Evolutionary conservation across 92 coral and sea anemone species (phyloP).

Genomic region (Anthopleura xanthogrammica): DNA sequence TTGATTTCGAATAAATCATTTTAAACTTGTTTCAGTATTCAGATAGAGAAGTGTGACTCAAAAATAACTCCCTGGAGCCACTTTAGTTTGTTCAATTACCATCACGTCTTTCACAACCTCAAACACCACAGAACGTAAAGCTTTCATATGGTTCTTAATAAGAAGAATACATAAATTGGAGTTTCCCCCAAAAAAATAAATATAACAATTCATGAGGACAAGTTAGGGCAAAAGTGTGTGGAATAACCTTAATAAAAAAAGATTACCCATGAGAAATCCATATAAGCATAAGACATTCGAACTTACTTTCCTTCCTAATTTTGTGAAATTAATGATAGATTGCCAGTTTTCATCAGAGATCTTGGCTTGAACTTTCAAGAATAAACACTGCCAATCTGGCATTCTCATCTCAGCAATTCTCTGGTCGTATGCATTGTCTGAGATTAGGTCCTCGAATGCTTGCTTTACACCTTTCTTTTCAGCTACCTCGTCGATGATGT

Average conservation of each 20-base stretch:
- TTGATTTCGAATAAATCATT: too few relatives aligned
- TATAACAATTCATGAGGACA: neutral
- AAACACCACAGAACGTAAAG: slow-evolving; percentile 30
- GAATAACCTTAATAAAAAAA: neutral
- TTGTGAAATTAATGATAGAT: slow-evolving; percentile 15
- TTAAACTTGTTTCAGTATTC: too few relatives aligned
- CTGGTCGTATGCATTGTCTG: slow-evolving; percentile 21
- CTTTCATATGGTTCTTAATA: slow-evolving; percentile 41
- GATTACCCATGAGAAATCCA: neutral
- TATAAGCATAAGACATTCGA: neutral
- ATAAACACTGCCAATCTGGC: slow-evolving; percentile 50
- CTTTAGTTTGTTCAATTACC: neutral
- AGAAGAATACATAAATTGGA: slow-evolving; percentile 16
- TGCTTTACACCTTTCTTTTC: slow-evolving; percentile 26
- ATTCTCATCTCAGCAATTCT: slow-evolving; percentile 32
- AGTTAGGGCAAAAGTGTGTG: neutral
- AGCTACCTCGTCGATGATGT: neutral
- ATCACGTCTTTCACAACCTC: slow-evolving; percentile 6
- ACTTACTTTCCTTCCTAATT: slow-evolving; percentile 29
- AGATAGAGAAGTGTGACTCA: too few relatives aligned
- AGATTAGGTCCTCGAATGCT: slow-evolving; percentile 40
- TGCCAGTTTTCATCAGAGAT: slow-evolving; percentile 40
- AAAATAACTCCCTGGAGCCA: too few relatives aligned
- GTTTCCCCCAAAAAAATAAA: neutral
- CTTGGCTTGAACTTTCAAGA: slow-evolving; percentile 35